phyloP scores from a whole-genome alignment of 2,888 invertebrate genomes.

The Pseudeuparius sepicola region DNA sequence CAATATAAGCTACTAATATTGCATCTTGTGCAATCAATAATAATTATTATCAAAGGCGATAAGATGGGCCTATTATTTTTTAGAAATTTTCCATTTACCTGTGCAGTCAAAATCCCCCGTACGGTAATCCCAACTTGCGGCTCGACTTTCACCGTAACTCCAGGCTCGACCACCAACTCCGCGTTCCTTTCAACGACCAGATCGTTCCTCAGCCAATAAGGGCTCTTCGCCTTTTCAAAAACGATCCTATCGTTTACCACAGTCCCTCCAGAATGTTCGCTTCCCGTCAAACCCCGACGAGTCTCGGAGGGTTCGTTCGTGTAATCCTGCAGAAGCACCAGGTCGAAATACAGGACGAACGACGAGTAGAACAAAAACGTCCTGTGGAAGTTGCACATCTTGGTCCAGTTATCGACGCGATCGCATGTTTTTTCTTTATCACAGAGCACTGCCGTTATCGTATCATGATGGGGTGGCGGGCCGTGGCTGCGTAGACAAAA shows the following conservation, averaged over 20 bases:
- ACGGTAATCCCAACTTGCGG: constrained; percentile 91
- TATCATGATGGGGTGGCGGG: too few species aligned
- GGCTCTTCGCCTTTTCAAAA: constrained; percentile 50
- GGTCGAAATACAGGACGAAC: constrained; percentile 16
- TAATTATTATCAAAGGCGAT: too few species aligned
- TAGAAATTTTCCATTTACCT: too few species aligned
- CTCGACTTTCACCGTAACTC: constrained; percentile 80
- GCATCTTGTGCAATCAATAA: too few species aligned
- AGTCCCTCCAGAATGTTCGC: constrained; percentile 55
- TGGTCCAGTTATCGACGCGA: too few species aligned
- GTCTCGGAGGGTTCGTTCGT: constrained; percentile 14
- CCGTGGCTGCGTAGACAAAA: too few species aligned
- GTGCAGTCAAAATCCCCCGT: constrained; percentile 76
- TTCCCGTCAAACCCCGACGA: too few species aligned
- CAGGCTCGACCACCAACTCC: constrained; percentile 78
- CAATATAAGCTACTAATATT: too few species aligned
- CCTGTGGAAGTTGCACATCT: constrained; percentile 21
- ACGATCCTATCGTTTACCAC: constrained; percentile 47
- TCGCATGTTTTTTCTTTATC: too few species aligned
- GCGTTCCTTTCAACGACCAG: constrained; percentile 68
- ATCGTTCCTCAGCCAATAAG: constrained; percentile 70
- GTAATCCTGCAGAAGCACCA: constrained; percentile 20
- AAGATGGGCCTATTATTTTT: too few species aligned
- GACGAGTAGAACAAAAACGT: constrained; percentile 21
- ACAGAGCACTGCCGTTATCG: too few species aligned